phyloP scores from a whole-genome alignment of 1,140 invertebrate genomes.

The Psilanteris sp. region DNA sequence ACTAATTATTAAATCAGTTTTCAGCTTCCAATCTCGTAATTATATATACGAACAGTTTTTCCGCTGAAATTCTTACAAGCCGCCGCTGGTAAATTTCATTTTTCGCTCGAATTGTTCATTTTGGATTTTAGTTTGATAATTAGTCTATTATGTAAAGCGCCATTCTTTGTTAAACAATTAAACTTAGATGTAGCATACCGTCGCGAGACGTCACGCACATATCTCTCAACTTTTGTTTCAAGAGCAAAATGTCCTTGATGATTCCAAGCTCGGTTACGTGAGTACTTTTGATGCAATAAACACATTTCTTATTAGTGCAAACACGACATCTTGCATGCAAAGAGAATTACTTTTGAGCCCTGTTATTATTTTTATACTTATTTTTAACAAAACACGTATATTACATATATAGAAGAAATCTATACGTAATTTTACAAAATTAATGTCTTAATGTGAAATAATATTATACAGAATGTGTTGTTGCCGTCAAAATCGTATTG shows the following conservation, averaged over 20 bases:
- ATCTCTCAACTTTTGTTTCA: constrained; percentile 42
- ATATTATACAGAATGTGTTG: no score
- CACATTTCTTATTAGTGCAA: constrained; percentile 36
- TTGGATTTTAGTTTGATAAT: constrained; percentile 32
- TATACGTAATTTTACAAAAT: no score
- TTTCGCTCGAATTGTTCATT: no score
- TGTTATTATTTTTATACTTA: constrained; percentile 13
- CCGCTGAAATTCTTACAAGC: no score
- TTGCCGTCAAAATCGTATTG: no score
- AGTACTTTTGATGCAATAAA: constrained; percentile 41
- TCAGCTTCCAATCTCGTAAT: no score
- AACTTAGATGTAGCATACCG: not conserved
- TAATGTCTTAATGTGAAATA: no score
- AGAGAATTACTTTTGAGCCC: constrained; percentile 22
- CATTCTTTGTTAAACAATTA: constrained; percentile 20
- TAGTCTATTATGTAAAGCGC: constrained; percentile 10
- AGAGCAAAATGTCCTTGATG: constrained; percentile 44
- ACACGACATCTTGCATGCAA: constrained; percentile 53
- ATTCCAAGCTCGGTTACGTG: constrained; percentile 38
- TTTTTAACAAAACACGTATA: constrained; percentile 4
- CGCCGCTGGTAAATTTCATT: no score
- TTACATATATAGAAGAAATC: no score
- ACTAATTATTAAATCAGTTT: no score
- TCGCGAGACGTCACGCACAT: constrained; percentile 2
- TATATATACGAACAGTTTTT: no score